Base-by-base conservation (phyloP, 2,113 vertebrate genomes). In the Lepidiolamprologus cunningtoni region DNA sequence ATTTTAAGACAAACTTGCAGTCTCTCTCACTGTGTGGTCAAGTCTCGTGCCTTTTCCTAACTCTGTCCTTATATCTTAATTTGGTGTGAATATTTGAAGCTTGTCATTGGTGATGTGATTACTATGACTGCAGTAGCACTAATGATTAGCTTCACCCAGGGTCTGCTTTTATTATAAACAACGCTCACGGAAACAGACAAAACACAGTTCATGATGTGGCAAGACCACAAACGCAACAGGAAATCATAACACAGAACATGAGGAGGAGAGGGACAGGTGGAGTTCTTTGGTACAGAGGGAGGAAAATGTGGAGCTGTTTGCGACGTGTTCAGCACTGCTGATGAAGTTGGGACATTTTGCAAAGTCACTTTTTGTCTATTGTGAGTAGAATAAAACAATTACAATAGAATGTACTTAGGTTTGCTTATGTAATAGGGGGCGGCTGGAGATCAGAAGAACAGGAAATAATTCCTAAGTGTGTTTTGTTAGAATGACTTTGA, bases 101-200 rank as follows among this genome's bases (percentile, higher is more conserved):
- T 54, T 12, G 5, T 54, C 3, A 54, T 54, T 54, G 2, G 10
- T 54, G 52, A 54, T 7, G 1, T 54, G 10, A 1, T 12, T 12
- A 21, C 1, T 54, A 3, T 12, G 10, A 7, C 10, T 19, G 2
- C 16, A 50, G 47, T 50, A 3, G 4, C 7, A 17, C 16, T 50
- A 23, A 54, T 54, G n/a, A 23, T 23, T 0, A 4, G 53, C 53
- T 54, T 17, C 14, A 47, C 2, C 7, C 45, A 47, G 7, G 45
- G 8, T 47, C 7, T 47, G 45, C 14, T 47, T 0, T 47, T 17
- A 47, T 47, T 47, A 47, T 8, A 4, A 1, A 8, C 4, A 9
- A 21, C 0, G 0, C 5, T 54, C 1, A 11, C 1, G 9, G 9
- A 53, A 53, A 21, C 0, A 0, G 5, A 2, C 5, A 6, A 21